Evolutionary conservation across 2,888 invertebrate genomes (phyloP), one percentile per base, ranked within the genome.

Genomic region (Pandemis heparana): DNA sequence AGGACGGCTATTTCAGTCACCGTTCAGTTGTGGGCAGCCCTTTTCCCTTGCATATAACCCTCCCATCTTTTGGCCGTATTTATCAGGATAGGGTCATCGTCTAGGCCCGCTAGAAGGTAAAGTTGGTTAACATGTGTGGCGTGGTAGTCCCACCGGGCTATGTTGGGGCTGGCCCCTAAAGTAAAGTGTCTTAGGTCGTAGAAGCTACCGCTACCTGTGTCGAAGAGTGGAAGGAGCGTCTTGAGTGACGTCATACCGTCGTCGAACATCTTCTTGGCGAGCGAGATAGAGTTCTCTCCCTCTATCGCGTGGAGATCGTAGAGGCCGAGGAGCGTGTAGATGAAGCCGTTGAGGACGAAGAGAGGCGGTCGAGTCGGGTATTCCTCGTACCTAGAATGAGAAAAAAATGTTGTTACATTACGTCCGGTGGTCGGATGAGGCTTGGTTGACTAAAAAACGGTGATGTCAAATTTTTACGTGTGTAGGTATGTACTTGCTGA

Each of bases 141-240:
- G 92, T 99, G 99, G 89, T 99, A 99, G 88, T 99, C 99, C 99
- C 99, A 99, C 72, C 99, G 95, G 0, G 99, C 99, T 76, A 99
- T 95, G 90, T 99, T 99, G 0, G 98, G 98, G 39, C 98, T 97
- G 18, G 97, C 97, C 23, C 97, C 97, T 48, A 98, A 91, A 0
- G 98, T 98, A 84, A 99, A 96, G 89, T 99, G 99, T 14, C 99
- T 95, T 69, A 99, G 95, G 94, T 99, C 99, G 87, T 99, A 99
- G 77, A 98, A 97, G 32, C 99, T 98, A 3, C 99, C 99, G 71
- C 98, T 97, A 32, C 99, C 99, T 14, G 98, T 99, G 91, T 99
- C 99, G 86, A 97, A 99, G 6, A 99, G 95, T 0, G 97, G 96
- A 32, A 99, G 94, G 94, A 99, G 96, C 59, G 96, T 96, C 82